phyloP scores from a whole-genome alignment of 2,888 invertebrate species.

The Rugalucina vietnamica region DNA sequence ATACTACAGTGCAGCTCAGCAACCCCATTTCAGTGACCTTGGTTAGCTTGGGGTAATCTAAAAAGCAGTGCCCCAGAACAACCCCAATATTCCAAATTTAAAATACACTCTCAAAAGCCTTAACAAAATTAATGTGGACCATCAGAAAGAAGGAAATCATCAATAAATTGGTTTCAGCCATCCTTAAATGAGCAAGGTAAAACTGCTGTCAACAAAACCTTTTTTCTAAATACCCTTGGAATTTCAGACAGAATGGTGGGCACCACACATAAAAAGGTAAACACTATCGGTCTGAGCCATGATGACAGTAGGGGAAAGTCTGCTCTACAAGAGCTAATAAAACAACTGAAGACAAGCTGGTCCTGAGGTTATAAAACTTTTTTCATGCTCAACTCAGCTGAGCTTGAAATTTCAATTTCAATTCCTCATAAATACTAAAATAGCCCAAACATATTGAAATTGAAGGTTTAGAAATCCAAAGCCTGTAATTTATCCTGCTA shows the following conservation, averaged over 20 bases:
- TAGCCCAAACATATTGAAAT: too few species aligned
- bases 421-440: too few species aligned
- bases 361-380: too few species aligned
- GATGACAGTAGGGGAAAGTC: not conserved
- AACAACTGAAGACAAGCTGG: not conserved
- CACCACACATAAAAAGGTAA: not conserved
- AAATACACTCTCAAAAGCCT: not conserved
- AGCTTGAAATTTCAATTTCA: too few species aligned
- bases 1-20: too few species aligned
- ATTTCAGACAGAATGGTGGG: not conserved
- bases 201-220: not conserved
- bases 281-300: not conserved
- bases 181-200: not conserved
- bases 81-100: too few species aligned
- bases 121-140: not conserved
- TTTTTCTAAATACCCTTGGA: not conserved
- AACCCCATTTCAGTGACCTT: too few species aligned
- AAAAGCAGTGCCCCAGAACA: too few species aligned
- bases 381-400: too few species aligned
- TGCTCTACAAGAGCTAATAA: not conserved
- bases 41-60: too few species aligned
- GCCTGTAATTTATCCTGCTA: too few species aligned
- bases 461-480: too few species aligned
- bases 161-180: not conserved
- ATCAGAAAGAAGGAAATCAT: not conserved